phyloP scores from a whole-genome alignment of 2,113 vertebrate species.

The Silurus meridionalis region DNA sequence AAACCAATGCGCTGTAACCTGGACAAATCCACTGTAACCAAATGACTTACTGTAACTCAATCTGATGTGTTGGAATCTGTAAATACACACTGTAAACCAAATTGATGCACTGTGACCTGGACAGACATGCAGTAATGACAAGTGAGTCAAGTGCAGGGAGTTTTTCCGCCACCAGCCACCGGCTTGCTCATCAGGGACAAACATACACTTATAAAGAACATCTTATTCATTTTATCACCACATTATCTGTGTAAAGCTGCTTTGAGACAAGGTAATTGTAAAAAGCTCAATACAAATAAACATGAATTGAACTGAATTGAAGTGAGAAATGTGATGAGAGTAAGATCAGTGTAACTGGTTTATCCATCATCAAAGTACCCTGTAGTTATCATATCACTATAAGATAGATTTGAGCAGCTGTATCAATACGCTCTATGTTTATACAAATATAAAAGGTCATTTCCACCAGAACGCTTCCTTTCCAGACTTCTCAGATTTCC shows the following conservation, averaged over 20 bases:
- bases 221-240: too few species aligned
- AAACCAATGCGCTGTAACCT: background rate
- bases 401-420: background rate
- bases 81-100: background rate
- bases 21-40: background rate
- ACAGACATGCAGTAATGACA: background rate
- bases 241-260: too few species aligned
- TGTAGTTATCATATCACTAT: background rate
- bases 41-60: background rate
- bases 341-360: background rate
- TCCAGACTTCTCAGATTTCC: background rate
- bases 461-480: background rate
- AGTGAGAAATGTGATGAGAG: background rate
- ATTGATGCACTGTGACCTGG: background rate
- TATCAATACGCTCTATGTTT: background rate
- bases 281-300: too few species aligned
- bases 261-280: too few species aligned
- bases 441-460: background rate
- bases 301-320: too few species aligned
- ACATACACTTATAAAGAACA: too few species aligned
- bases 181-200: too few species aligned
- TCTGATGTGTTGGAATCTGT: background rate
- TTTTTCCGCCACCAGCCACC: too few species aligned
- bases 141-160: too few species aligned
- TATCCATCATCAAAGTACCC: background rate